These are phyloP conservation scores for Drosophila pseudotakahashii DNA, from an alignment of 2,888 invertebrate genomes.

Conservation along the genomic window DNA sequence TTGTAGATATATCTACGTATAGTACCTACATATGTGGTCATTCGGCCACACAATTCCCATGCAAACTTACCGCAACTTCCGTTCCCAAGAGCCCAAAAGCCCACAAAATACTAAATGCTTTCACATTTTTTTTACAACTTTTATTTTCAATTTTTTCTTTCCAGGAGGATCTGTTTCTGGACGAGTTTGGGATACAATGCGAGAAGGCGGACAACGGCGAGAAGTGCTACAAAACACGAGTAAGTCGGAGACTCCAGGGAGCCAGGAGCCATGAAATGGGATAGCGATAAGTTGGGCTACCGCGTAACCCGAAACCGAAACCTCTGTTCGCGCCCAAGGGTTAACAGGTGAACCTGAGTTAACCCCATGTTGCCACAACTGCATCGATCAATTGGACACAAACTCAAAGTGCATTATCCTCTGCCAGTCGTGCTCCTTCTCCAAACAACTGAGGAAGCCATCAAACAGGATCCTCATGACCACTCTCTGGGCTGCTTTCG, in stretches of 20 bases:
- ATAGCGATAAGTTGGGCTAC: background rate
- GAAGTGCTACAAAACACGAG: slow-evolving; percentile 76
- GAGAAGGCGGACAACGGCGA: slow-evolving; percentile 69
- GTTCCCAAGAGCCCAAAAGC: slow-evolving; percentile 25
- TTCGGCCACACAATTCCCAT: slow-evolving; percentile 3
- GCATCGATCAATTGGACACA: slow-evolving; percentile 39
- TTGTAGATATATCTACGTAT: background rate
- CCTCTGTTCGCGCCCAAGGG: slow-evolving; percentile 16
- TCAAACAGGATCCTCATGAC: slow-evolving; percentile 41
- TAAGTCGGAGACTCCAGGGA: slow-evolving; percentile 62
- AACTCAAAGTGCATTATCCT: slow-evolving; percentile 58
- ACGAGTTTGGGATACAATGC: slow-evolving; percentile 79
- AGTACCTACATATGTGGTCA: slow-evolving; percentile 2
- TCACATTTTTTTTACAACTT: slow-evolving; percentile 4
- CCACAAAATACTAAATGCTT: slow-evolving; percentile 10
- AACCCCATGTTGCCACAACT: no score
- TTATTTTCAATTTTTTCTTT: slow-evolving; percentile 35
- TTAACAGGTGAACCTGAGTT: background rate
- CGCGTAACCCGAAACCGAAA: slow-evolving; percentile 1
- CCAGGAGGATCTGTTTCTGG: slow-evolving; percentile 77
- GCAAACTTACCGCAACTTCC: slow-evolving; percentile 52
- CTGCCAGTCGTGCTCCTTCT: slow-evolving; percentile 53
- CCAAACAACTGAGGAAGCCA: slow-evolving; percentile 51
- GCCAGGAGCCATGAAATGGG: background rate
- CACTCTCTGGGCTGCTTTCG: background rate